Conservation (phyloP, 2,113 vertebrate species). For the Accipiter virgatus region DNA sequence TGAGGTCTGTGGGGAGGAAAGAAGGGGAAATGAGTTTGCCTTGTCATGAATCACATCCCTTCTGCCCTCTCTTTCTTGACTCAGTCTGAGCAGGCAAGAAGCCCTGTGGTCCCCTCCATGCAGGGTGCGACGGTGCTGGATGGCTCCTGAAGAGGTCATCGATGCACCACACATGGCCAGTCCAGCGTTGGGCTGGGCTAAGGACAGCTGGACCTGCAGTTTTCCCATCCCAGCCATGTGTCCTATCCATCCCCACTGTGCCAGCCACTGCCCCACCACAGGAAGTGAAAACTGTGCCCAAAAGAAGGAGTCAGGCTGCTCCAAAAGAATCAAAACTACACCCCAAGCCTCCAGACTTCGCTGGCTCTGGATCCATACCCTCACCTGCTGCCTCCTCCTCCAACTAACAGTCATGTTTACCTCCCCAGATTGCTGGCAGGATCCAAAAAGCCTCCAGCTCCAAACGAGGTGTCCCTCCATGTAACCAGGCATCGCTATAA, state of each 20-base stretch:
- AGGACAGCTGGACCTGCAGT: neutral
- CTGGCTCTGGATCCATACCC: neutral
- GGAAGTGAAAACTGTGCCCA: neutral
- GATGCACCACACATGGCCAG: neutral
- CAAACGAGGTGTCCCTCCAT: fast-evolving
- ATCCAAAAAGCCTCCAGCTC: neutral
- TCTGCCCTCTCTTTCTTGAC: neutral
- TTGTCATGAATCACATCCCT: neutral
- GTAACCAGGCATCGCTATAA: neutral
- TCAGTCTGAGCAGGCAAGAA: neutral
- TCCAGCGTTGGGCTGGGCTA: fast-evolving
- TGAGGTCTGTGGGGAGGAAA: neutral
- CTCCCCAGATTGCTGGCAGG: neutral
- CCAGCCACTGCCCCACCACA: neutral
- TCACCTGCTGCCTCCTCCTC: neutral
- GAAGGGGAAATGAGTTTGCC: neutral
- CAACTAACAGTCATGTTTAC: neutral
- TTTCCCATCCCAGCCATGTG: neutral
- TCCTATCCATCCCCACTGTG: neutral
- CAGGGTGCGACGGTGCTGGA: neutral
- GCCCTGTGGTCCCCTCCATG: neutral
- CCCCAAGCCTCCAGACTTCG: neutral
- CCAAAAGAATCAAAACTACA: neutral
- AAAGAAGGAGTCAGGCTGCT: neutral
- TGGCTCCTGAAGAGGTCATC: neutral